Conservation (phyloP, 92 coral and sea anemone species). For the Bergia puertoricense region DNA sequence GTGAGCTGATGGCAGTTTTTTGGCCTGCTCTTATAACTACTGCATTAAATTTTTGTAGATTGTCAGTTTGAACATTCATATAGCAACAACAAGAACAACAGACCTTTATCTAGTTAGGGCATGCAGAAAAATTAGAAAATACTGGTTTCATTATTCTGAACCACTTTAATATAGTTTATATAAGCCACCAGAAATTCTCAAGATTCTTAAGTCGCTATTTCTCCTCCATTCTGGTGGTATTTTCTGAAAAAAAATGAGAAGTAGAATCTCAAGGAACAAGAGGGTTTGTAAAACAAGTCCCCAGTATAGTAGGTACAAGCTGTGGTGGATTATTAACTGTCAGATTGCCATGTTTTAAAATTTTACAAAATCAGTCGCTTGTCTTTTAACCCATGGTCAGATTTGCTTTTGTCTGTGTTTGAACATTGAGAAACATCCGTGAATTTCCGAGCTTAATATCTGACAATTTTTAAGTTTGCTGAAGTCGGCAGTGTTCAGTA, state of each 20-base stretch:
- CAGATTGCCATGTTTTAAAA: conserved; percentile 29
- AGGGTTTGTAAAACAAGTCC: background rate
- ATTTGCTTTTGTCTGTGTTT: conserved; percentile 62
- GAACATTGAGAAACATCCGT: conserved; percentile 41
- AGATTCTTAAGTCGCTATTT: background rate
- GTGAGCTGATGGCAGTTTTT: no score
- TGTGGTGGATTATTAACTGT: conserved; percentile 31
- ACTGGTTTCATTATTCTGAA: no score
- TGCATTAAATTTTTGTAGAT: no score
- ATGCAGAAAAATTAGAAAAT: no score
- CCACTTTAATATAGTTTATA: no score
- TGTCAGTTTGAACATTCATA: no score
- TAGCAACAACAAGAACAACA: no score
- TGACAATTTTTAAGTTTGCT: background rate
- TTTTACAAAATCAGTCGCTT: conserved; percentile 53
- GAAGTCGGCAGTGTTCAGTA: background rate
- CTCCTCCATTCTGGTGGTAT: background rate
- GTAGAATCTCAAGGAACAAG: no score
- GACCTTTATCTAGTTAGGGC: no score
- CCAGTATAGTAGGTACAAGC: conserved; percentile 44
- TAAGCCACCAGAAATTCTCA: no score
- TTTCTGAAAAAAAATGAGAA: no score
- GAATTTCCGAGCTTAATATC: background rate
- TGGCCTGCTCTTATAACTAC: no score
- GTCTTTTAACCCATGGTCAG: conserved; percentile 79